phyloP scores from a whole-genome alignment of 2,888 invertebrate genomes.

The Trichacis sp. region DNA sequence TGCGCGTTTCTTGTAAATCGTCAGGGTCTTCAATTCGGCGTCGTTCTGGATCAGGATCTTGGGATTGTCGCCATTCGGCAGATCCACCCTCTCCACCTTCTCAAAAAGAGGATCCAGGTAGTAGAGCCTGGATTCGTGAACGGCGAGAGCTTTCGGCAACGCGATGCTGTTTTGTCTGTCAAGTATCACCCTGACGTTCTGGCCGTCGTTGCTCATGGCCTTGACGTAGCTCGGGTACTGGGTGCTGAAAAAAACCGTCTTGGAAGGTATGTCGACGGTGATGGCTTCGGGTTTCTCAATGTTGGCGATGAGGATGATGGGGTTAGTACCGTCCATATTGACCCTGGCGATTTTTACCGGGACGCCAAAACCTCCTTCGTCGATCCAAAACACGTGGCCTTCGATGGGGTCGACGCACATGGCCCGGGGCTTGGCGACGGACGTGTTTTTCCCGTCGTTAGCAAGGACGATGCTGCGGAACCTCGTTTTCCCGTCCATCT shows the following conservation, averaged over 20 bases:
- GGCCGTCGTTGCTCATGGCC: constrained; percentile 81
- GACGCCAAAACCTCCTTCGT: constrained; percentile 91
- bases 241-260: constrained; percentile 89
- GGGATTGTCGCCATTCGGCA: constrained; percentile 83
- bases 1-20: constrained; percentile 87
- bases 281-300: constrained; percentile 86
- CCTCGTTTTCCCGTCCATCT: constrained; percentile 86
- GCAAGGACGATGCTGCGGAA: constrained; percentile 88
- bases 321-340: constrained; percentile 92
- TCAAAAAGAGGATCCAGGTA: constrained; percentile 91
- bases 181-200: constrained; percentile 77
- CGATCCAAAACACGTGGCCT: constrained; percentile 94
- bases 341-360: constrained; percentile 90
- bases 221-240: constrained; percentile 80
- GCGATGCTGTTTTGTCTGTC: constrained; percentile 79
- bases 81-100: constrained; percentile 86
- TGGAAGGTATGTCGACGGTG: constrained; percentile 84
- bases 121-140: constrained; percentile 85
- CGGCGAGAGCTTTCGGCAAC: constrained; percentile 83
- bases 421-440: constrained; percentile 88
- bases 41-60: constrained; percentile 86
- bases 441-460: constrained; percentile 87
- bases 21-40: constrained; percentile 87
- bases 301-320: constrained; percentile 79
- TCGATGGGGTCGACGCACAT: constrained; percentile 93